These are phyloP conservation scores for Tachypleus tridentatus DNA, from an alignment of 1,140 invertebrate species.

Conservation along the genomic window DNA sequence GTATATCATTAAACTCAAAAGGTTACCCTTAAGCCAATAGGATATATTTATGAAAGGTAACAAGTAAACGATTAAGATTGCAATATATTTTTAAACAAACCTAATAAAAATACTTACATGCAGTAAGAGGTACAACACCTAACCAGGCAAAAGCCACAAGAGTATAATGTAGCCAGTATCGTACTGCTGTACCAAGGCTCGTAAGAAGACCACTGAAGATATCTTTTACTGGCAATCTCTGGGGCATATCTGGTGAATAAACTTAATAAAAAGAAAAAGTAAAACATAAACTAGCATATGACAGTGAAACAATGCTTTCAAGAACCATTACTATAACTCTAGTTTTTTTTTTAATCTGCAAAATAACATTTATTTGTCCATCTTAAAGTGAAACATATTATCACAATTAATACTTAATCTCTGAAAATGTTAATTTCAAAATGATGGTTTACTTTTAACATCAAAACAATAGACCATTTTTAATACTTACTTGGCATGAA, in stretches of 20 bases:
- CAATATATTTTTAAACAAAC: constrained; percentile 5
- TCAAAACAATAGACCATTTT: too few species aligned
- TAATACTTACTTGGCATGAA: constrained; percentile 73
- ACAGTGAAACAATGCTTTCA: too few species aligned
- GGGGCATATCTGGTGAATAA: constrained; percentile 98
- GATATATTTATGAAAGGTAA: too few species aligned
- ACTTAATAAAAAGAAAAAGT: constrained; percentile 42
- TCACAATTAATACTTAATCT: neutral
- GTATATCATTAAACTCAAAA: too few species aligned
- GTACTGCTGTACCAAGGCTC: constrained; percentile 78
- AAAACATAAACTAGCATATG: too few species aligned
- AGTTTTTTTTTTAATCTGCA: neutral
- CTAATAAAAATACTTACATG: constrained; percentile 46
- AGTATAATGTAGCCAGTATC: constrained; percentile 94
- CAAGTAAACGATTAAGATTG: neutral
- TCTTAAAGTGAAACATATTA: neutral
- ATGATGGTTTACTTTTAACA: too few species aligned
- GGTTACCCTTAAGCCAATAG: too few species aligned
- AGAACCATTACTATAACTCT: too few species aligned
- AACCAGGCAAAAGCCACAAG: constrained; percentile 94
- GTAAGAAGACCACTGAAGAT: constrained; percentile 75
- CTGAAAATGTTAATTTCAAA: too few species aligned
- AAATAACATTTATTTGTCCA: neutral
- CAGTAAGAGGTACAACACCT: constrained; percentile 89
- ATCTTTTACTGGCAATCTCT: constrained; percentile 79